Evolutionary conservation across 2,888 invertebrate species (phyloP), one percentile per base, ranked within the genome.

Genomic region (Monopis laevigella): DNA sequence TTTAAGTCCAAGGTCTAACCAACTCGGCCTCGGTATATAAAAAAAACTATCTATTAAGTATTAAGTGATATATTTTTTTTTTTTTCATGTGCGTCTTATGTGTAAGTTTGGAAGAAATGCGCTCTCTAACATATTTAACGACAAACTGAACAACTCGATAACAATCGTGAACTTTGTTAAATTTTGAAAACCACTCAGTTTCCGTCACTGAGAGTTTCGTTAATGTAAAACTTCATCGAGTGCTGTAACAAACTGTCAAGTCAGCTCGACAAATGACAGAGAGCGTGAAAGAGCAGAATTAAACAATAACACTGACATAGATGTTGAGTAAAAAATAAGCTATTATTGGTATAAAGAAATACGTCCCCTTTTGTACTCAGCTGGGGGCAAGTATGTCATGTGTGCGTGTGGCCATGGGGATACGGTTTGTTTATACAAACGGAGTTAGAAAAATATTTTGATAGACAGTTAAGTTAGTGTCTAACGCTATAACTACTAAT

Each of bases 221-320:
- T 24, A 26, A 26, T 26, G 39, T 18, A 40, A n/a, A n/a, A 16
- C 11, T 17, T 29, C 19, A 40, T 39, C 41, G 24, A 43, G 39
- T 29, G 29, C 28, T 39, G n/a, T 41, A 39, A 40, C 40, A 39
- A 65, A 60, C 52, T 65, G 69, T 59, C 64, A 62, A 65, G 63
- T 65, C 65, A 68, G 59, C 55, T 49, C 50, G 51, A 66, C 59
- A 65, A 70, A 71, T 63, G 62, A 66, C 63, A 64, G 58, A 47
- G 54, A 62, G 56, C 62, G 58, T 67, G 70, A 70, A 70, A 56
- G 58, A 60, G 60, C 65, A 60, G 59, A 59, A 65, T 62, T 62
- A 59, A 62, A 64, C 58, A 63, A 63, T 57, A 45, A 62, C 57
- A 44, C 51, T 43, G 24, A 8, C 24, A 21, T 7, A 21, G 8